Evolutionary conservation across 2,113 vertebrate genomes (phyloP).

Genomic region (Mola mola): DNA sequence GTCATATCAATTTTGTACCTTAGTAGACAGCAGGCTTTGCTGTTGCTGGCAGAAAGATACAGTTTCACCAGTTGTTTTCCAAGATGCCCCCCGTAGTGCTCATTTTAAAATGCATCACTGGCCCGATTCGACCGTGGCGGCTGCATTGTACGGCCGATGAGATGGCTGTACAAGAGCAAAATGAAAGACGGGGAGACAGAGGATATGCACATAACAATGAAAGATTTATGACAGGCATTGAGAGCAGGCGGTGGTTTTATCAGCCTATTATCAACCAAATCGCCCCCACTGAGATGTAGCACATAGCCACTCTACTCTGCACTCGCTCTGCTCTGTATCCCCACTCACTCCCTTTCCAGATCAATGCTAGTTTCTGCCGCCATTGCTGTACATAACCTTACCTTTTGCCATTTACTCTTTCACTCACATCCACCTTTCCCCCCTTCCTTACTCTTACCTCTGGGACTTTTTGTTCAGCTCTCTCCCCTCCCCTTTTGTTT

Average conservation of each 20-base stretch:
- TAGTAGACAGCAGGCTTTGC: slow-evolving; percentile 18
- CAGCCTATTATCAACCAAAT: slow-evolving; percentile 78
- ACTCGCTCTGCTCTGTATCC: slow-evolving; percentile 31
- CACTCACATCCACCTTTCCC: slow-evolving; percentile 40
- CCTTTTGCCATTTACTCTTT: slow-evolving; percentile 21
- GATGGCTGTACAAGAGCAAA: slow-evolving; percentile 40
- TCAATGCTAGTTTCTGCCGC: slow-evolving; percentile 30
- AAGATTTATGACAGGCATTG: slow-evolving; percentile 76
- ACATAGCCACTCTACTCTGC: slow-evolving; percentile 43
- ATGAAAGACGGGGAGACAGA: slow-evolving; percentile 23
- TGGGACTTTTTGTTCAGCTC: slow-evolving; percentile 40
- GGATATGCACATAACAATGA: slow-evolving; percentile 70
- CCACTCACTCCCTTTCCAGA: slow-evolving; percentile 40
- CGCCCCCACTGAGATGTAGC: slow-evolving; percentile 55
- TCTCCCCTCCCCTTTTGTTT: slow-evolving; percentile 12
- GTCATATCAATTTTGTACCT: slow-evolving; percentile 37
- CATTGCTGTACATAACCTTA: slow-evolving; percentile 19
- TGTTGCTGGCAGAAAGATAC: neutral
- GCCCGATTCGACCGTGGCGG: slow-evolving; percentile 21
- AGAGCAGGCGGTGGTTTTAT: slow-evolving; percentile 67
- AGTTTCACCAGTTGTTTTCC: slow-evolving; percentile 40
- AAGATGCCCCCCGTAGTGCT: slow-evolving; percentile 9
- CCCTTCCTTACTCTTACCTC: slow-evolving; percentile 20
- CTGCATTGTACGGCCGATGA: slow-evolving; percentile 21
- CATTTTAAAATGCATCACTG: slow-evolving; percentile 50